Base-by-base conservation (phyloP, 2,888 invertebrate genomes). In the Thymelicus lineola region DNA sequence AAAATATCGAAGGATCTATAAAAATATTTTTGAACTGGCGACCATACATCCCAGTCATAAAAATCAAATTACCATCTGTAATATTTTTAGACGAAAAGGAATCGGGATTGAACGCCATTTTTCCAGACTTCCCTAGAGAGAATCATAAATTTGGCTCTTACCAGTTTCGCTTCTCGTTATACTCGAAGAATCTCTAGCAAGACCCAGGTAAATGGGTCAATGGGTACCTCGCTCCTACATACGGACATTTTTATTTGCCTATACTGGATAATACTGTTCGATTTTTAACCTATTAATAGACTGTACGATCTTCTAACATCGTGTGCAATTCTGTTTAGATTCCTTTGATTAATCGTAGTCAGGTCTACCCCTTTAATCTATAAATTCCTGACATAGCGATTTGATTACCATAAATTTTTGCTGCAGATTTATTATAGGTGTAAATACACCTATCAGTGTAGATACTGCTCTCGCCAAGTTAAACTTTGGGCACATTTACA, bases 101-200 rank as follows among this genome's bases (percentile, higher is more conserved):
- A 67, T 55, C 55, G 55, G 35, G 35, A 55, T 55, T 28, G 55
- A 53, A 53, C 66, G 60, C 60, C 50, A 67, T 67, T 67, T 67
- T 50, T 67, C 59, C 36, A 50, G 60, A 28, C 60, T 60, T 53
- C 66, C 66, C 66, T 28, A 45, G 66, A 67, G 66, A 48, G 66
- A 67, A 53, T 67, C 66, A 50, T 67, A 67, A 67, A 67, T 67
- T 60, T 60, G 60, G 42, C 60, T 67, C 66, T 67, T 66, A 60
- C 50, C 50, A 66, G 66, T 28, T 59, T 66, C 60, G 42, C 50
- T 53, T 53, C 60, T 50, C 59, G 58, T 48, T 66, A 59, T 67
- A 60, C 59, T 42, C 38, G 36, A 12, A 50, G 66, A 60, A 60
- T 42, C 66, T 50, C 17, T 5, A 20, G 45, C 9, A n/a, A 58